These are phyloP conservation scores for Lagocephalus sceleratus DNA, from an alignment of 2,797 vertebrate species.

Conservation along the genomic window DNA sequence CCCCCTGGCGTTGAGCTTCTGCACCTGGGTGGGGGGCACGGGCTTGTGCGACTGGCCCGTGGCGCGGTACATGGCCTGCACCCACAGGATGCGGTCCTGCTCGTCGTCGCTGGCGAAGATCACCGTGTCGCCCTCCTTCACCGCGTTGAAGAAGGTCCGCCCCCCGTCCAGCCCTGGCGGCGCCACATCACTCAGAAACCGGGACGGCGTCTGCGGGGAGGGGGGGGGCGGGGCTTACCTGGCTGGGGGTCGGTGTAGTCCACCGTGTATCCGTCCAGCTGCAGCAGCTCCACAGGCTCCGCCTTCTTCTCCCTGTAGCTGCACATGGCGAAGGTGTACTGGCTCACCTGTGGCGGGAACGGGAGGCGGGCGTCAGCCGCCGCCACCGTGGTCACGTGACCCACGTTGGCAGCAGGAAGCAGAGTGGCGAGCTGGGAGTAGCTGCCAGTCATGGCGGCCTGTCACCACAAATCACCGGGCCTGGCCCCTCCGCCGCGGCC, in stretches of 20 bases:
- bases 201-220: too few species aligned
- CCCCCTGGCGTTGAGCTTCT: conserved; percentile 95
- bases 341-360: conserved; percentile 86
- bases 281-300: conserved; percentile 94
- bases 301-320: conserved; percentile 98
- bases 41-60: conserved; percentile 98
- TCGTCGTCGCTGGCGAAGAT: conserved; percentile 97
- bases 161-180: conserved; percentile 91
- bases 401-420: not conserved
- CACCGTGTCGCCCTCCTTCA: conserved; percentile 97
- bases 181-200: too few species aligned
- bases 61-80: conserved; percentile 97
- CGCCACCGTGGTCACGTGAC: too few species aligned
- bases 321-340: conserved; percentile 99
- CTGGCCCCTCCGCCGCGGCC: conserved; percentile 65
- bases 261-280: conserved; percentile 96
- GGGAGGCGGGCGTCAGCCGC: not conserved
- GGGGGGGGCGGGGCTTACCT: conserved; percentile 73
- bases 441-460: conserved; percentile 79
- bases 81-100: conserved; percentile 97
- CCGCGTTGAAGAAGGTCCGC: conserved; percentile 94
- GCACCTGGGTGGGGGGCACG: conserved; percentile 94
- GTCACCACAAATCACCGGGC: conserved; percentile 56
- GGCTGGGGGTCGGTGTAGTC: conserved; percentile 98
- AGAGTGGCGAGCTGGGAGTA: conserved; percentile 77